Evolutionary conservation across 2,797 vertebrate genomes (phyloP).

Genomic region (Lagocephalus sceleratus): DNA sequence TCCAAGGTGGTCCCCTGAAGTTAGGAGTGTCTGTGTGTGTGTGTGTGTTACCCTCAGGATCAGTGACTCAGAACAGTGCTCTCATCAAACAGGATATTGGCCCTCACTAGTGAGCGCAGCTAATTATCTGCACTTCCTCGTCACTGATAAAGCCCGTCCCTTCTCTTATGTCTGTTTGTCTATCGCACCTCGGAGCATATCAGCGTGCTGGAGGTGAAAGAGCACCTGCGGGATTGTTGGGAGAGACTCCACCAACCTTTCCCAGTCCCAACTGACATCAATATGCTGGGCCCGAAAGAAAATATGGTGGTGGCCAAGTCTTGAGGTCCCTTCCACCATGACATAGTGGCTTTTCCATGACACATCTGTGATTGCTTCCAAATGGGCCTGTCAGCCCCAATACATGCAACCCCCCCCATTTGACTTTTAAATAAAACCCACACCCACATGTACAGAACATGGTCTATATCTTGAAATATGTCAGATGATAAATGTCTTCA

Average conservation of each 20-base stretch:
- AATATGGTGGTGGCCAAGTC: slow-evolving; percentile 78
- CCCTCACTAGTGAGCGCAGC: slow-evolving; percentile 58
- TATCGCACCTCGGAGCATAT: slow-evolving; percentile 27
- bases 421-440: slow-evolving; percentile 75
- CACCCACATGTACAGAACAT: slow-evolving; percentile 41
- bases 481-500: slow-evolving; percentile 70
- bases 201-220: slow-evolving; percentile 11
- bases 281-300: slow-evolving; percentile 63
- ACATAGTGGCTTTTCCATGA: slow-evolving; percentile 79
- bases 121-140: slow-evolving; percentile 77
- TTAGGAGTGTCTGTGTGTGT: slow-evolving; percentile 27
- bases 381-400: slow-evolving; percentile 80
- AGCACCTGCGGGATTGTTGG: slow-evolving; percentile 31
- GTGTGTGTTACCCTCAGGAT: slow-evolving; percentile 41
- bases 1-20: slow-evolving; percentile 51
- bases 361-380: slow-evolving; percentile 82
- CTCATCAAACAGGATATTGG: slow-evolving; percentile 70
- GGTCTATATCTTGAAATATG: slow-evolving; percentile 68
- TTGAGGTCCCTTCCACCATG: slow-evolving; percentile 65
- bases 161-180: slow-evolving; percentile 46
- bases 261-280: slow-evolving; percentile 54
- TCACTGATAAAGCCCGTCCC: slow-evolving; percentile 70
- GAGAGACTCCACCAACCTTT: slow-evolving; percentile 35
- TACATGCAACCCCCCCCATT: slow-evolving; percentile 68
- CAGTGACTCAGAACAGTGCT: slow-evolving; percentile 79